These are phyloP conservation scores for Erpetoichthys calabaricus DNA, from an alignment of 2,797 vertebrate genomes.

Conservation along the genomic window DNA sequence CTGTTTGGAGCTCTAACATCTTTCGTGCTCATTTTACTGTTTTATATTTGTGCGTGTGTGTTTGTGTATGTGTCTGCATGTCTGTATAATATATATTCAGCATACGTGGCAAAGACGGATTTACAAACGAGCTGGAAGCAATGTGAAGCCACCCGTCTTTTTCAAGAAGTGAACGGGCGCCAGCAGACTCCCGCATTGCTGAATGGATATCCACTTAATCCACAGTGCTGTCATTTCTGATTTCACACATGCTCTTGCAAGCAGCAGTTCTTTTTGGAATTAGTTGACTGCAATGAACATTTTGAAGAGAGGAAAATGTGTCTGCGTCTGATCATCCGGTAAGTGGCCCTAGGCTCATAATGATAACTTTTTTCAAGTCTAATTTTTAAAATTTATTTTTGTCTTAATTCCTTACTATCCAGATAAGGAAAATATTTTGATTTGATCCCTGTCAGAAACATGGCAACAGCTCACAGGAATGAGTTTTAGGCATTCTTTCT, in stretches of 20 bases:
- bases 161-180: background rate
- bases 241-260: constrained; percentile 3
- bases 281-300: constrained; percentile 1
- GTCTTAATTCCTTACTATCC: background rate
- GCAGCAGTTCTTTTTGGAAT: constrained; percentile 3
- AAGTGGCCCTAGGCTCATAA: background rate
- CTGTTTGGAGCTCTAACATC: no score
- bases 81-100: no score
- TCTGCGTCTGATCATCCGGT: background rate
- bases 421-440: no score
- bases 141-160: background rate
- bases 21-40: no score
- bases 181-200: background rate
- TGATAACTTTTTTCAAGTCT: background rate
- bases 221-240: constrained; percentile 4
- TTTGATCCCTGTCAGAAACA: no score
- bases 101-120: no score
- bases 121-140: no score
- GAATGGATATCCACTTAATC: constrained; percentile 5
- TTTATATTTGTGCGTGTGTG: no score
- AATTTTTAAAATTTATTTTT: background rate
- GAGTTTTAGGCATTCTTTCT: no score
- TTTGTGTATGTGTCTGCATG: no score
- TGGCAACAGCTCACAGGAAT: no score
- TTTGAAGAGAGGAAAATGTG: constrained; percentile 1